Conservation (phyloP, 1,140 invertebrate species). For the Sitophilus oryzae region DNA sequence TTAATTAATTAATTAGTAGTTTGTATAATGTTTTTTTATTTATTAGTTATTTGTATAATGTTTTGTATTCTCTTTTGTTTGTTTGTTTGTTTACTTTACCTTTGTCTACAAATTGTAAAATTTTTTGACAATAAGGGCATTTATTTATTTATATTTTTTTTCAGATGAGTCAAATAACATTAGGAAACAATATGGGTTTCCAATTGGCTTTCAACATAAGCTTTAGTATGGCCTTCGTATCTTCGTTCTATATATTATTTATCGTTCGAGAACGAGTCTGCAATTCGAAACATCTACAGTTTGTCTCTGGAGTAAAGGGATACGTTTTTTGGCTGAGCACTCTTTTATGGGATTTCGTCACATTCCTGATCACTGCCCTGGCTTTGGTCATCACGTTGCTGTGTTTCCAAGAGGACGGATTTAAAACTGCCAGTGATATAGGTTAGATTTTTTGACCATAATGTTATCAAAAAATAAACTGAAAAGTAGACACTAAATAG, state of each 20-base stretch:
- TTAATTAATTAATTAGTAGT: no score
- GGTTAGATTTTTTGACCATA: no score
- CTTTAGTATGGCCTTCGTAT: constrained; percentile 66
- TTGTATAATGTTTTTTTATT: no score
- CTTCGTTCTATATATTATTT: constrained; percentile 69
- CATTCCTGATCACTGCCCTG: constrained; percentile 52
- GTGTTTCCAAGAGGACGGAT: constrained; percentile 54
- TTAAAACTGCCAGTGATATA: constrained; percentile 47
- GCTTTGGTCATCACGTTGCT: constrained; percentile 50
- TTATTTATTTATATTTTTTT: no score
- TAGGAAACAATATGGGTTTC: constrained; percentile 47
- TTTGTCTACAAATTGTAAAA: no score
- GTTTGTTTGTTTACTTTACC: no score
- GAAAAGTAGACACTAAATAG: no score
- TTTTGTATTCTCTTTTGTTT: no score
- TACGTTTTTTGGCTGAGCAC: constrained; percentile 65
- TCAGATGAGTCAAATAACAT: constrained; percentile 57
- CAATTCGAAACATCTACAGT: constrained; percentile 61
- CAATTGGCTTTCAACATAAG: constrained; percentile 59
- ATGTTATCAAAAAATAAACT: no score
- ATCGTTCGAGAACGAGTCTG: constrained; percentile 54
- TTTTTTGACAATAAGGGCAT: no score
- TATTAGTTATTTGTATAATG: no score
- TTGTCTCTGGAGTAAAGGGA: constrained; percentile 69
- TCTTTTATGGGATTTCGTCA: constrained; percentile 67